These are phyloP conservation scores for Vesta saturnalis DNA, from an alignment of 2,888 invertebrate genomes.

Conservation along the genomic window DNA sequence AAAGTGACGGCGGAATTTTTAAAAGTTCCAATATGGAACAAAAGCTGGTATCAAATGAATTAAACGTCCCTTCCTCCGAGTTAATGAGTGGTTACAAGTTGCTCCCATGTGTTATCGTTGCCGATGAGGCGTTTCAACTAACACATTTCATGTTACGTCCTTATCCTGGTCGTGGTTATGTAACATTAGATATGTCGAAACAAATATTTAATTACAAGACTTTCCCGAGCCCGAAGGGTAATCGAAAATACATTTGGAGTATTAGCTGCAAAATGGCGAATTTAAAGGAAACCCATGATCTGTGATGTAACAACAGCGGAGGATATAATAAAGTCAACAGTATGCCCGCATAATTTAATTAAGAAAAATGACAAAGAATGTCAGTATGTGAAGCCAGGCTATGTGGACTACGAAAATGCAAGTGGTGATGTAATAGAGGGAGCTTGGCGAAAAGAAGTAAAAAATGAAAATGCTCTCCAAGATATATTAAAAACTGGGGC, in stretches of 20 bases:
- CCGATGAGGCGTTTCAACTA: constrained; percentile 13
- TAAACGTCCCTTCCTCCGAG: not conserved
- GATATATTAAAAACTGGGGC: not conserved
- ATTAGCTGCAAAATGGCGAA: not conserved
- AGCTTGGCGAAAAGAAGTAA: not conserved
- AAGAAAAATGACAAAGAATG: not conserved
- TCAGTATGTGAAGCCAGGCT: constrained; percentile 9
- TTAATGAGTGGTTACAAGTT: not conserved
- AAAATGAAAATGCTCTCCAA: constrained; percentile 5
- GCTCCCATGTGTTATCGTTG: constrained; percentile 18
- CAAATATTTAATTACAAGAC: not conserved
- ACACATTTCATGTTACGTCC: not conserved
- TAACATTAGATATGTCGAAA: not conserved
- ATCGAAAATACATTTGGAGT: constrained; percentile 1
- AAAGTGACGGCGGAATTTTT: constrained; percentile 19
- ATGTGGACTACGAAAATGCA: constrained; percentile 1
- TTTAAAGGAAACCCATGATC: not conserved
- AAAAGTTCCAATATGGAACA: constrained; percentile 5
- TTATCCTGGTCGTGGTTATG: constrained; percentile 3
- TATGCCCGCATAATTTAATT: not conserved
- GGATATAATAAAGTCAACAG: not conserved
- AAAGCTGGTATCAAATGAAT: not conserved
- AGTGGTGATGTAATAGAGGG: not conserved
- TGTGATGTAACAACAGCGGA: not conserved
- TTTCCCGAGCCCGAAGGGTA: not conserved